Percentiles rank a stretch among this genome's conserved stretches.
These are phyloP conservation scores for Acropora tenuis DNA, from an alignment of 64 coral and sea anemone species.

Conservation along the genomic window DNA sequence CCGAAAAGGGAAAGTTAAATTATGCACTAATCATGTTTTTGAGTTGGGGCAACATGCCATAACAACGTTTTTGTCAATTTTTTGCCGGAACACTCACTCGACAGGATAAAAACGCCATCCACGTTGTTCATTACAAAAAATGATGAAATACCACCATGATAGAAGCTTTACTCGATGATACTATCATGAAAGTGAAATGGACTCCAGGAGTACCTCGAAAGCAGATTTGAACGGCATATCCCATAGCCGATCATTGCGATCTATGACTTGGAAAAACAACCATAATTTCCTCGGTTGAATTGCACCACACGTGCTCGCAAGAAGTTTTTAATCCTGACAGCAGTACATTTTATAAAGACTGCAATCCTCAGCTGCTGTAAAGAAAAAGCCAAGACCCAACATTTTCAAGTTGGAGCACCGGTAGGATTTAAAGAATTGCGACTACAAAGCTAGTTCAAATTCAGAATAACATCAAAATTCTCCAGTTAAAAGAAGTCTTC, in stretches of 20 bases:
- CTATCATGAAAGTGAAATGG: too few species aligned
- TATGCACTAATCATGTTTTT: too few species aligned
- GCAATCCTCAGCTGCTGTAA: neutral
- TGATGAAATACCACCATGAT: too few species aligned
- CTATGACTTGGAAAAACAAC: neutral
- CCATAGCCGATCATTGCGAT: neutral
- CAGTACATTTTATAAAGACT: neutral
- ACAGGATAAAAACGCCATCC: too few species aligned
- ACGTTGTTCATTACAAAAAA: too few species aligned
- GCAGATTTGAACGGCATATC: neutral
- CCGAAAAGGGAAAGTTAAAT: too few species aligned
- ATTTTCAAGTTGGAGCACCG: constrained; percentile 18
- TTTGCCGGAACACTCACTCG: too few species aligned
- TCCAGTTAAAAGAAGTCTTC: neutral
- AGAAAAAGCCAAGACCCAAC: neutral
- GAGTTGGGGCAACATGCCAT: neutral
- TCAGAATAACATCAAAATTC: constrained; percentile 32
- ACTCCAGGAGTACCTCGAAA: too few species aligned
- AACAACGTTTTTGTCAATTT: neutral
- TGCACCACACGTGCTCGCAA: neutral
- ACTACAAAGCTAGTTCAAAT: constrained; percentile 1
- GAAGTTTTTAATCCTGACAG: neutral
- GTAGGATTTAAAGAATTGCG: neutral
- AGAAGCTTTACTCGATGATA: too few species aligned
- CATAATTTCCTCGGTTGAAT: neutral